Percentiles rank a stretch among this genome's conserved stretches.
Evolutionary conservation across 2,113 vertebrate genomes (phyloP).

Genomic region (Dicaeum eximium): DNA sequence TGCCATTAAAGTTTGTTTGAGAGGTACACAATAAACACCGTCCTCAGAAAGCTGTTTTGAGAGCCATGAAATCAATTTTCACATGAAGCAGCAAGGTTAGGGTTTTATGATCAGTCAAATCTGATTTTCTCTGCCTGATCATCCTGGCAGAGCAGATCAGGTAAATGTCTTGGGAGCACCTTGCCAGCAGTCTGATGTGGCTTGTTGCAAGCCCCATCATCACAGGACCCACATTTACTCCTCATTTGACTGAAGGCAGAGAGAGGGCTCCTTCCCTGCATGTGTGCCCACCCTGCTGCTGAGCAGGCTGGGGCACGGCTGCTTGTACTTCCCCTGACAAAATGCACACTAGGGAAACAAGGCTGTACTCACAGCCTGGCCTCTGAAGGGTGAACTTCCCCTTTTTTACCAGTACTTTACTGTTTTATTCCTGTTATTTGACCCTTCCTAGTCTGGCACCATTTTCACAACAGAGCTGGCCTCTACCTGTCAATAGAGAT

Average conservation of each 20-base stretch:
- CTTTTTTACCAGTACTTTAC: neutral
- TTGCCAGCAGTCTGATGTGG: neutral
- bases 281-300: neutral
- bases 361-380: neutral
- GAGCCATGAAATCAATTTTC: neutral
- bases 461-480: neutral
- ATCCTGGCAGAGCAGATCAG: neutral
- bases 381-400: neutral
- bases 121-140: neutral
- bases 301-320: rapidly evolving
- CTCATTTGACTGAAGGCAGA: neutral
- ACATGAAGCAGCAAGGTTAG: neutral
- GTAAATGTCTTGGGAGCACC: neutral
- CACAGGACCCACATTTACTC: neutral
- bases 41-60: neutral
- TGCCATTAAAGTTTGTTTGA: neutral
- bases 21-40: neutral
- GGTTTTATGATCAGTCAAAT: neutral
- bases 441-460: neutral
- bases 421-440: neutral
- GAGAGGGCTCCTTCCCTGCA: neutral
- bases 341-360: neutral
- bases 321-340: neutral
- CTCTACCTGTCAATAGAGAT: neutral
- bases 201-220: too few relatives aligned